Conservation (phyloP, 2,113 vertebrate genomes). For the Osmerus eperlanus region DNA sequence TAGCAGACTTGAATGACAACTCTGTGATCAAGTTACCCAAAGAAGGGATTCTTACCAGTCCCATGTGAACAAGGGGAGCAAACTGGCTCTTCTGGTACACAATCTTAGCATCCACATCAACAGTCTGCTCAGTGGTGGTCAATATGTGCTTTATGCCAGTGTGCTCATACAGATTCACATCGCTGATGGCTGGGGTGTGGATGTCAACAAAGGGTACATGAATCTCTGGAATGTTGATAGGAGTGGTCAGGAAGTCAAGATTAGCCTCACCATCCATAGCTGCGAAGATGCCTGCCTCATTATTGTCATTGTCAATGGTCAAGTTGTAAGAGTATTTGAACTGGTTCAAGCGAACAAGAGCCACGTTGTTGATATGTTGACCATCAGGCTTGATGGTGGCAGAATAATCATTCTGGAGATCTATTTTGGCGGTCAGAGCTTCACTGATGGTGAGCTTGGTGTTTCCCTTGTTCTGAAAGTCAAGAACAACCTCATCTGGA, state of each 20-base stretch:
- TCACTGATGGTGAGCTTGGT: constrained; percentile 76
- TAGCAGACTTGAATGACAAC: constrained; percentile 85
- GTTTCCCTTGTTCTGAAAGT: constrained; percentile 80
- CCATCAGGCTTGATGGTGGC: constrained; percentile 68
- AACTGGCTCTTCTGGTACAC: constrained; percentile 81
- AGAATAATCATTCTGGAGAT: constrained; percentile 83
- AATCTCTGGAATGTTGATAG: constrained; percentile 80
- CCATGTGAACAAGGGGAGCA: constrained; percentile 60
- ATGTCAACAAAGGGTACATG: constrained; percentile 69
- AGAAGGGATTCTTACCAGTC: constrained; percentile 67
- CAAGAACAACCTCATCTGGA: constrained; percentile 69
- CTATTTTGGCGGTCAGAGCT: constrained; percentile 78
- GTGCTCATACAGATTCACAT: constrained; percentile 83
- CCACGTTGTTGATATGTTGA: constrained; percentile 77
- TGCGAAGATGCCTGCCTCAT: constrained; percentile 67
- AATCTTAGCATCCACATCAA: constrained; percentile 79
- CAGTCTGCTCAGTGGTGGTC: constrained; percentile 80
- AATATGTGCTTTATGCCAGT: constrained; percentile 78
- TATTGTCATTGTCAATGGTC: constrained; percentile 73
- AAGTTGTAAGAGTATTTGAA: constrained; percentile 81
- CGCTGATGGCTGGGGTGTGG: constrained; percentile 70
- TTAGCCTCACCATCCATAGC: constrained; percentile 81
- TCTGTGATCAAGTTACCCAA: constrained; percentile 83
- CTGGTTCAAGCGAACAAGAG: constrained; percentile 79
- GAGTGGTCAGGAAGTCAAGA: constrained; percentile 81